These are phyloP conservation scores for Leptopilina syphax DNA, from an alignment of 2,888 invertebrate genomes.

Conservation along the genomic window DNA sequence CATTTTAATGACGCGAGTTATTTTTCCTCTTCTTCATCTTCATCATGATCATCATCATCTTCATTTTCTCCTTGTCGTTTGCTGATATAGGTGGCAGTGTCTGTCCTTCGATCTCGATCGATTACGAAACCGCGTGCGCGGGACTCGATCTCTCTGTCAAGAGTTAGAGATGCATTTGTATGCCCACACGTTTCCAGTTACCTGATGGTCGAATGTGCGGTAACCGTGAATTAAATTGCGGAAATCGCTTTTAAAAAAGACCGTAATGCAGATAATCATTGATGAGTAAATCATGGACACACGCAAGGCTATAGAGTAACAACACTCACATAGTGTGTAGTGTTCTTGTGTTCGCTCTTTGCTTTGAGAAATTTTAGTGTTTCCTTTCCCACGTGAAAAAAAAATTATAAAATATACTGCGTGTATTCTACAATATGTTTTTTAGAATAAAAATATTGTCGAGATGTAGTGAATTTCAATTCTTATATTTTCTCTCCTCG, in stretches of 20 bases:
- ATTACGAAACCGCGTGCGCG: conserved; percentile 14
- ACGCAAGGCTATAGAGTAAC: conserved; percentile 14
- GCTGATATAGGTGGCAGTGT: conserved; percentile 33
- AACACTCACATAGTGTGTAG: not conserved
- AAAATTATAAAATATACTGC: not conserved
- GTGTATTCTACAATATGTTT: not conserved
- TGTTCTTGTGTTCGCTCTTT: too few species aligned
- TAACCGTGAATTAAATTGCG: conserved; percentile 33
- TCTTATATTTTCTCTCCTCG: conserved; percentile 3
- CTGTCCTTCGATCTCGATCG: conserved; percentile 39
- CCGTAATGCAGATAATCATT: conserved; percentile 28
- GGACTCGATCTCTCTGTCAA: conserved; percentile 17
- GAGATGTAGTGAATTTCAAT: conserved; percentile 8
- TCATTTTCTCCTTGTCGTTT: not conserved
- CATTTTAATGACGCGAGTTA: not conserved
- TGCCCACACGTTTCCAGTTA: conserved; percentile 37
- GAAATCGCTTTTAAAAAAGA: conserved; percentile 20
- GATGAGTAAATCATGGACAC: conserved; percentile 29
- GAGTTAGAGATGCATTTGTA: conserved; percentile 31
- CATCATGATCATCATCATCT: too few species aligned
- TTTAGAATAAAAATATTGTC: conserved; percentile 14
- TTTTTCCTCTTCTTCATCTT: not conserved
- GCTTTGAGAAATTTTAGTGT: conserved; percentile 28
- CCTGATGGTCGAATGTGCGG: conserved; percentile 37
- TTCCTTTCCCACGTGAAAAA: conserved; percentile 30